Conservation (phyloP, 2,113 vertebrate genomes). For the Naja naja region DNA sequence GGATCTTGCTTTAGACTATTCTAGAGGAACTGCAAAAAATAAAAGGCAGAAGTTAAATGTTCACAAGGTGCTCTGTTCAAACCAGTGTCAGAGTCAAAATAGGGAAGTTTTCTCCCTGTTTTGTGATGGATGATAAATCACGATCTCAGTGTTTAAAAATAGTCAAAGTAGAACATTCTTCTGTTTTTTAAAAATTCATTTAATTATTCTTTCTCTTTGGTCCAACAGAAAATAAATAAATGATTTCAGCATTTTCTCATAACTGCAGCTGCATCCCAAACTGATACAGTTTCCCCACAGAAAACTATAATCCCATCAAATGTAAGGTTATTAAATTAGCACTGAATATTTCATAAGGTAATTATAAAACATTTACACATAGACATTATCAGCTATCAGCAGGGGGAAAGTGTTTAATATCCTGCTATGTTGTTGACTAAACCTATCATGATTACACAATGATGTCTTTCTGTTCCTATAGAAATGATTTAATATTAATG, state of each 20-base stretch:
- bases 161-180: neutral
- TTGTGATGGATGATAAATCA: conserved; percentile 36
- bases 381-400: conserved; percentile 54
- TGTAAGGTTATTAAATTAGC: conserved; percentile 40
- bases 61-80: conserved; percentile 23
- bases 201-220: conserved; percentile 17
- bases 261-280: conserved; percentile 50
- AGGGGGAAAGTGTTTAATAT: conserved; percentile 34
- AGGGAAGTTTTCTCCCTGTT: conserved; percentile 28
- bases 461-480: conserved; percentile 19
- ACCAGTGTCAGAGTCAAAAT: conserved; percentile 10
- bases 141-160: conserved; percentile 39
- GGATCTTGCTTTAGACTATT: neutral
- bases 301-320: conserved; percentile 53
- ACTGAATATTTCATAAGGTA: conserved; percentile 65
- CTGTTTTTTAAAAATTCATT: neutral
- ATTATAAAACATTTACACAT: conserved; percentile 68
- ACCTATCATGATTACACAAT: conserved; percentile 21
- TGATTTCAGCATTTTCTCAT: conserved; percentile 40
- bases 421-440: conserved; percentile 39
- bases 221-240: conserved; percentile 51
- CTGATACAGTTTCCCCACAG: conserved; percentile 50
- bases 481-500: conserved; percentile 49
- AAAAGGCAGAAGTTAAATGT: neutral
- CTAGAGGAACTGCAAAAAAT: neutral